Evolutionary conservation across 2,797 vertebrate genomes (phyloP).

Genomic region (Anniella stebbinsi): DNA sequence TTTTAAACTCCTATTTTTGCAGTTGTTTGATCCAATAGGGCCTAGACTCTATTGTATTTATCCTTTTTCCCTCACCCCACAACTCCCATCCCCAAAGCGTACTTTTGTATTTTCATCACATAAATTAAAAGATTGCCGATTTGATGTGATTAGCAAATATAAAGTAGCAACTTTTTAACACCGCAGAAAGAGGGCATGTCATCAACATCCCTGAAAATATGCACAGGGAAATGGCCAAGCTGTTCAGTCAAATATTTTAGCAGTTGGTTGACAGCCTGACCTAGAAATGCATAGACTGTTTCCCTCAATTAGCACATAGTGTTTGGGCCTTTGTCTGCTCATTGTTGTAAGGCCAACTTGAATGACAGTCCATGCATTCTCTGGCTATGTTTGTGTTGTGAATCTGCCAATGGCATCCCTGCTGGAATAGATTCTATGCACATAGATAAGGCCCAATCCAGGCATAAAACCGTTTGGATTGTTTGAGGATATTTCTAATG

Average conservation of each 20-base stretch:
- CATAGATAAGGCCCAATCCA: not conserved
- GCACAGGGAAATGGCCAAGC: not conserved
- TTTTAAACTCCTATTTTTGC: not conserved
- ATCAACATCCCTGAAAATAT: not conserved
- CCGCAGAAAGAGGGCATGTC: not conserved
- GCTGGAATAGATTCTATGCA: slow-evolving; percentile 13
- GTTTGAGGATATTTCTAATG: slow-evolving; percentile 44
- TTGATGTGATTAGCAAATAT: not conserved
- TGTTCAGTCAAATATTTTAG: slow-evolving; percentile 2
- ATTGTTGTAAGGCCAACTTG: slow-evolving; percentile 58
- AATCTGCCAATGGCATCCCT: slow-evolving; percentile 47
- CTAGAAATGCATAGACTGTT: slow-evolving; percentile 40
- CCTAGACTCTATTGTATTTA: not conserved
- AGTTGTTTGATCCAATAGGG: not conserved
- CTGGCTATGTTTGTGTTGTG: slow-evolving; percentile 31
- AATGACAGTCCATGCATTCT: slow-evolving; percentile 41
- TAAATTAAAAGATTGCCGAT: not conserved
- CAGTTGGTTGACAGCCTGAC: not conserved
- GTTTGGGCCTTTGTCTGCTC: slow-evolving; percentile 42
- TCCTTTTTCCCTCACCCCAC: no score
- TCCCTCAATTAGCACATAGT: slow-evolving; percentile 35
- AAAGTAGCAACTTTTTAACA: not conserved
- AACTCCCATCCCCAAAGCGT: not conserved
- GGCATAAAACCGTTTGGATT: slow-evolving; percentile 34
- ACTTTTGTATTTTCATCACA: not conserved